Evolutionary conservation across 2,113 vertebrate species (phyloP), one percentile per base, ranked within the genome.

Genomic region (Eulacestoma nigropectus): DNA sequence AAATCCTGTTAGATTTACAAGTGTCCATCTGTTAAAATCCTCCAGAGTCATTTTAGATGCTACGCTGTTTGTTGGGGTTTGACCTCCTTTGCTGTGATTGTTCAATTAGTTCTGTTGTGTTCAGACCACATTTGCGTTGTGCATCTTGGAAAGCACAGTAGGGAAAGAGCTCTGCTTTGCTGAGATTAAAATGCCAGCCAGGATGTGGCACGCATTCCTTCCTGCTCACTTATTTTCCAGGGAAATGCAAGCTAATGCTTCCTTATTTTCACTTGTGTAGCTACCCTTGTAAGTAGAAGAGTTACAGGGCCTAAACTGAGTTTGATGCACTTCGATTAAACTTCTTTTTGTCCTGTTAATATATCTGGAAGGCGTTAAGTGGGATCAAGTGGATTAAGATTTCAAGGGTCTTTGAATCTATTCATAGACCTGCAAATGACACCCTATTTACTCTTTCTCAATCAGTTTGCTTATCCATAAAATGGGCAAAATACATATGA

Each of bases 1-100:
- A 98, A 98, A 98, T 98, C 97, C 97, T 98, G 94, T 98, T 97
- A 98, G 97, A 97, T 98, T 98, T 97, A 97, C 97, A 98, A 98
- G 98, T 97, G 96, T 96, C 98, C 96, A 97, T 98, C 97, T 98
- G 98, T 97, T 97, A 96, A 98, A 98, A 97, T 95, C 96, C 97
- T 97, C 97, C 88, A 96, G 97, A 96, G 97, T 96, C 87, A 93
- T 97, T 97, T 95, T 90, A 96, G 95, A 96, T 97, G 94, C 94
- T 96, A 52, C 86, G 68, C 90, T 97, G 95, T 97, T 98, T 98
- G 97, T 96, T 97, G 96, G 96, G 94, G 90, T 98, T 97, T 97
- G 97, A 98, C 97, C 97, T 97, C 94, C 90, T 97, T 97, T 94
- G 92, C 97, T 90, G 95, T 96, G 96, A 97, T 97, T 97, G 98